Conservation (phyloP, 2,113 vertebrate species). For the Naja naja region DNA sequence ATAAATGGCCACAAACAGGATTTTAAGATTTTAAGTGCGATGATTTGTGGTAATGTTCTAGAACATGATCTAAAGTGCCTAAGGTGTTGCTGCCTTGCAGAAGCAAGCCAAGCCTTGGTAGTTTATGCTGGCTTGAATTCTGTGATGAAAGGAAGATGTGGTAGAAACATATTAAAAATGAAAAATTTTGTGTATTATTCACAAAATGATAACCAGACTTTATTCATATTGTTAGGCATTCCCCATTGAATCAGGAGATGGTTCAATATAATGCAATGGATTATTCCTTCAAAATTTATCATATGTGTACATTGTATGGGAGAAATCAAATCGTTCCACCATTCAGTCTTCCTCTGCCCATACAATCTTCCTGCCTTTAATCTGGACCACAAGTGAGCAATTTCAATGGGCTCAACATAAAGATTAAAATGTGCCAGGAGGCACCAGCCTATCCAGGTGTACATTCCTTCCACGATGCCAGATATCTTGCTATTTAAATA, state of each 20-base stretch:
- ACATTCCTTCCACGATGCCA: background rate
- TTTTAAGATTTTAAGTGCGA: background rate
- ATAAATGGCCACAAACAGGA: background rate
- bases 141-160: background rate
- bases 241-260: background rate
- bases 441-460: background rate
- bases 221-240: background rate
- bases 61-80: background rate
- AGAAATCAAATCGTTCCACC: background rate
- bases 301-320: slow-evolving; percentile 13
- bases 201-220: background rate
- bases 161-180: background rate
- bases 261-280: background rate
- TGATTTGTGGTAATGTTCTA: background rate
- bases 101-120: background rate
- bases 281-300: background rate
- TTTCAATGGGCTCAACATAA: background rate
- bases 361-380: background rate
- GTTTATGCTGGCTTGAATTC: background rate
- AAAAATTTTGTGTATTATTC: background rate
- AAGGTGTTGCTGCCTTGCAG: background rate
- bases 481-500: background rate
- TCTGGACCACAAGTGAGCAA: background rate
- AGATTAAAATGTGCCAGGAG: background rate
- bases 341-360: background rate